These are phyloP conservation scores for Dallia pectoralis DNA, from an alignment of 2,797 vertebrate genomes.

Conservation along the genomic window DNA sequence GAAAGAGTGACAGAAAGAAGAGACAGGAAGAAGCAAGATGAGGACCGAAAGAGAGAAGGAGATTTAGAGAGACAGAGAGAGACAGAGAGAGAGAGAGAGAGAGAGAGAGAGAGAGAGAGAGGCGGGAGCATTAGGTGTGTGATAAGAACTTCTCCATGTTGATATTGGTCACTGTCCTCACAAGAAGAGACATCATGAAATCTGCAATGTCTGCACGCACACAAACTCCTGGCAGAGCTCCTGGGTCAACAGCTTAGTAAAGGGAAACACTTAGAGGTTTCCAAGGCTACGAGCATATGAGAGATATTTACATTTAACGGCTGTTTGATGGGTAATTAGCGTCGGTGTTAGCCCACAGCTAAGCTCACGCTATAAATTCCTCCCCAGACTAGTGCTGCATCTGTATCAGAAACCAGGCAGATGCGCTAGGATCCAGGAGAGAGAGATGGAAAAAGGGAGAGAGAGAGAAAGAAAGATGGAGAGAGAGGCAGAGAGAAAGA, in stretches of 20 bases:
- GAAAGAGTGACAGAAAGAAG: too few relatives aligned
- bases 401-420: not conserved
- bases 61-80: too few relatives aligned
- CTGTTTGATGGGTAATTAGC: slow-evolving; percentile 22
- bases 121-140: not conserved
- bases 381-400: not conserved
- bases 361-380: slow-evolving; percentile 27
- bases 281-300: slow-evolving; percentile 28
- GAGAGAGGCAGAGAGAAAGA: too few relatives aligned
- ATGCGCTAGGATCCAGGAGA: not conserved
- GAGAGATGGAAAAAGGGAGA: too few relatives aligned
- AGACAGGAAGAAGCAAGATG: too few relatives aligned
- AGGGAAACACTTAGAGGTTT: slow-evolving; percentile 36
- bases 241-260: slow-evolving; percentile 29
- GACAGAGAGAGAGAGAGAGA: not conserved
- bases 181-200: not conserved
- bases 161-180: not conserved
- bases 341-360: not conserved
- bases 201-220: not conserved
- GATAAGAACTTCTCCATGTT: not conserved
- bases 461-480: too few relatives aligned
- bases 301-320: slow-evolving; percentile 30
- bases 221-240: slow-evolving; percentile 7
- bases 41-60: too few relatives aligned
- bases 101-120: not conserved